phyloP scores from a whole-genome alignment of 2,888 invertebrate genomes.

The Pardosa pseudoannulata region DNA sequence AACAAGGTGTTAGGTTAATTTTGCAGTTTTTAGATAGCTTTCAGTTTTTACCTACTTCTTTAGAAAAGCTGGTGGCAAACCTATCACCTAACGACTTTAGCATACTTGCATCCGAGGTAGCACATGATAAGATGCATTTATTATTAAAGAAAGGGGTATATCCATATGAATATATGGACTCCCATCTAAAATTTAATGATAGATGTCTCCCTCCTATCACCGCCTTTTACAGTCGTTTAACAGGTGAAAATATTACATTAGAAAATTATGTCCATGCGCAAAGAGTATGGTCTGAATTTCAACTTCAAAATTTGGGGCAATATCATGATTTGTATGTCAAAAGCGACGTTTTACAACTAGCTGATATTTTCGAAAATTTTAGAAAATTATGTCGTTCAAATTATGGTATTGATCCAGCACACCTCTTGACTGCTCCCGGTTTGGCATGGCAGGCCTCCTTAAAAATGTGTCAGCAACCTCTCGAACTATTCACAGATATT shows the following conservation, averaged over 20 bases:
- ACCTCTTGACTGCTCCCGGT: too few species aligned
- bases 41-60: conserved; percentile 5
- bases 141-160: conserved; percentile 74
- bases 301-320: too few species aligned
- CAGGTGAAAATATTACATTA: conserved; percentile 42
- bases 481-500: too few species aligned
- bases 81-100: neutral
- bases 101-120: neutral
- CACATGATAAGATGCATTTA: neutral
- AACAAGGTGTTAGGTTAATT: neutral
- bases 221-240: conserved; percentile 71
- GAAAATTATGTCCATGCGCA: conserved; percentile 74
- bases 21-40: conserved; percentile 23
- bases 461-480: too few species aligned
- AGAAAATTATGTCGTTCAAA: neutral
- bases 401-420: too few species aligned
- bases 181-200: conserved; percentile 73
- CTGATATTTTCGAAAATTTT: conserved; percentile 43
- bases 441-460: too few species aligned
- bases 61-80: conserved; percentile 11
- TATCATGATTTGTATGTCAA: too few species aligned
- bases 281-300: conserved; percentile 74
- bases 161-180: conserved; percentile 75
- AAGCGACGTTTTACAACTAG: too few species aligned
- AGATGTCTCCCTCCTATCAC: conserved; percentile 68